Evolutionary conservation across 2,888 invertebrate genomes (phyloP), one percentile per base, ranked within the genome.

Genomic region (Pollenia labialis): DNA sequence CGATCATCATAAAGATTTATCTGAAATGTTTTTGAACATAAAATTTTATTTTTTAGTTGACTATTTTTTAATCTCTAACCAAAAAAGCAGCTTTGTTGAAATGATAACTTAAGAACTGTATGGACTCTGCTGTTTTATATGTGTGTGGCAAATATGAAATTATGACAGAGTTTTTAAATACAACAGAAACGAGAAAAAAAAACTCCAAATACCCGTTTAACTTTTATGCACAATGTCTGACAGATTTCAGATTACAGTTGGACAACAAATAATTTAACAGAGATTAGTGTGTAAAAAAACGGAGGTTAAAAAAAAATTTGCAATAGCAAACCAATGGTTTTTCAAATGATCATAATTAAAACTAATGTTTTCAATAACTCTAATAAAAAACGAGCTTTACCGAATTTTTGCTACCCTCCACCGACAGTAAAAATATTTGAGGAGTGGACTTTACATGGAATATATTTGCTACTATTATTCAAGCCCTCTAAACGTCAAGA

Each of bases 1-100:
- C 77, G 81, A 81, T 84, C 81, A 81, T 84, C 84, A 69, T 84
- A 74, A 79, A 84, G 84, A 87, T 87, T 87, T 87, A 87, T 87
- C 72, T 77, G 56, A 56, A 74, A 84, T 86, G 75, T 83, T 82
- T 82, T 69, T 23, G 12, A 66, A 60, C 58, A 60, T 79, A 62
- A 82, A 62, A 74, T 81, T 56, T 66, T n/a, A 44, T 66, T 71
- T 68, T 56, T 40, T 50, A 23, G 32, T 46, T 68, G 42, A 6
- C 32, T 32, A 32, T 32, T 32, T 23, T 50, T 74, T 75, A 52
- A 64, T 75, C 75, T 48, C 12, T 64, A 18, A 56, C 60, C 40
- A 16, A 23, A 79, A 80, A 79, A 69, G 60, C 48, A 52, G 52
- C 56, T 79, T 79, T 32, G 58, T 52, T 64, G 11, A 46, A 52